phyloP scores from a whole-genome alignment of 2,888 invertebrate genomes.

The Alsophila aescularia region DNA sequence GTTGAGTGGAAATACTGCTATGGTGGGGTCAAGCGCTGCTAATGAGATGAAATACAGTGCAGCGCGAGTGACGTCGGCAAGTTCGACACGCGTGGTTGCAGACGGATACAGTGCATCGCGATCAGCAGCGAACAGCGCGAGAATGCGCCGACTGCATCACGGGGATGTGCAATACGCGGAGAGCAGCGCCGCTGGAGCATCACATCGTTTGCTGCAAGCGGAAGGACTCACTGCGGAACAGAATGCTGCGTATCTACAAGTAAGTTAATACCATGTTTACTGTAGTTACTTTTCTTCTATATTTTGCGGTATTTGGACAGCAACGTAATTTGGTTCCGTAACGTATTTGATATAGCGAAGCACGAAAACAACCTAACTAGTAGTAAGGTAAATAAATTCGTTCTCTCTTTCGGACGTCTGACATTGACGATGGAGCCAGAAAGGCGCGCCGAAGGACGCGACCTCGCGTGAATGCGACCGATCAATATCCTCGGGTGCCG shows the following conservation, averaged over 20 bases:
- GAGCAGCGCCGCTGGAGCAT: constrained; percentile 90
- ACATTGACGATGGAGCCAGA: constrained; percentile 53
- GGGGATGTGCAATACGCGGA: constrained; percentile 93
- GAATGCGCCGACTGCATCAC: constrained; percentile 87
- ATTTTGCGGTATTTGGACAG: too few relatives aligned
- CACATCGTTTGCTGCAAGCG: constrained; percentile 91
- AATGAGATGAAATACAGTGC: constrained; percentile 93
- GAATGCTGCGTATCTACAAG: constrained; percentile 92
- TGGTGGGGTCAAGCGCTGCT: constrained; percentile 73
- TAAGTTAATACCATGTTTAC: constrained; percentile 61
- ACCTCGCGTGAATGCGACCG: constrained; percentile 76
- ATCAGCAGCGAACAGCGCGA: constrained; percentile 76
- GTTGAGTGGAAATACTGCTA: constrained; percentile 70
- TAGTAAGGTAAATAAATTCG: constrained; percentile 3
- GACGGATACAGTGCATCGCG: constrained; percentile 92
- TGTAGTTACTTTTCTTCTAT: neutral
- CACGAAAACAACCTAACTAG: neutral
- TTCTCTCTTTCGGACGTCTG: constrained; percentile 30
- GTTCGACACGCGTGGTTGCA: constrained; percentile 89
- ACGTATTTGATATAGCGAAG: neutral
- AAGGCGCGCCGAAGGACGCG: constrained; percentile 83
- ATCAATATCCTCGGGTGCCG: constrained; percentile 74
- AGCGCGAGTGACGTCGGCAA: constrained; percentile 91
- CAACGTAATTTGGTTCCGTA: neutral
- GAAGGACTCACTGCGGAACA: constrained; percentile 95